These are phyloP conservation scores for Ectemnius continuus DNA, from an alignment of 2,888 invertebrate genomes.

Conservation along the genomic window DNA sequence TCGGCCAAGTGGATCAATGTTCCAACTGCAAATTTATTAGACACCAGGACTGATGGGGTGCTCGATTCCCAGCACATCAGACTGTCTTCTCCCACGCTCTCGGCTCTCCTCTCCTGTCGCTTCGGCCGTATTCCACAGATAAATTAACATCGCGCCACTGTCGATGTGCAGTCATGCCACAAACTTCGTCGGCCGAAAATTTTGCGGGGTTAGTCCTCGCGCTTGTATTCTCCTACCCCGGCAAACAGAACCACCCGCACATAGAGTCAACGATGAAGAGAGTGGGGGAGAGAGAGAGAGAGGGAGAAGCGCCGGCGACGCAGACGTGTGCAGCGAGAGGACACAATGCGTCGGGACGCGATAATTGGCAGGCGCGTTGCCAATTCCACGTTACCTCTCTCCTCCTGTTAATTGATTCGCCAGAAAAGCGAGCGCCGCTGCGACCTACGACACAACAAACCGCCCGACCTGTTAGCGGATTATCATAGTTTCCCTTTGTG, in stretches of 20 bases:
- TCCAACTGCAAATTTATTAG: conserved; percentile 24
- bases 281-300: too few species aligned
- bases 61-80: conserved; percentile 20
- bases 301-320: too few species aligned
- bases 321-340: not conserved
- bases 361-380: conserved; percentile 64
- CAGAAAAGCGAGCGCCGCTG: conserved; percentile 42
- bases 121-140: conserved; percentile 8
- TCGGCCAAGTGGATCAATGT: conserved; percentile 1
- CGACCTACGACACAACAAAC: conserved; percentile 40
- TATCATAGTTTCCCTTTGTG: conserved; percentile 32
- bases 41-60: conserved; percentile 25
- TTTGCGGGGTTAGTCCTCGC: conserved; percentile 43
- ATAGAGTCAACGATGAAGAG: too few species aligned
- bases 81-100: not conserved
- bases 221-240: conserved; percentile 35
- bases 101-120: not conserved
- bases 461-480: conserved; percentile 39
- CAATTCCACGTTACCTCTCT: conserved; percentile 53
- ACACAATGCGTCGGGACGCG: conserved; percentile 59
- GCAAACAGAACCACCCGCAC: conserved; percentile 16
- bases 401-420: conserved; percentile 59
- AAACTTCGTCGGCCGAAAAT: conserved; percentile 51
- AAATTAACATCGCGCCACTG: conserved; percentile 33
- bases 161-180: conserved; percentile 30